A percentile compares a stretch with the other conserved stretches of the same genome.
Conservation (phyloP, 1,140 invertebrate genomes). For the Drosophila rufa region DNA sequence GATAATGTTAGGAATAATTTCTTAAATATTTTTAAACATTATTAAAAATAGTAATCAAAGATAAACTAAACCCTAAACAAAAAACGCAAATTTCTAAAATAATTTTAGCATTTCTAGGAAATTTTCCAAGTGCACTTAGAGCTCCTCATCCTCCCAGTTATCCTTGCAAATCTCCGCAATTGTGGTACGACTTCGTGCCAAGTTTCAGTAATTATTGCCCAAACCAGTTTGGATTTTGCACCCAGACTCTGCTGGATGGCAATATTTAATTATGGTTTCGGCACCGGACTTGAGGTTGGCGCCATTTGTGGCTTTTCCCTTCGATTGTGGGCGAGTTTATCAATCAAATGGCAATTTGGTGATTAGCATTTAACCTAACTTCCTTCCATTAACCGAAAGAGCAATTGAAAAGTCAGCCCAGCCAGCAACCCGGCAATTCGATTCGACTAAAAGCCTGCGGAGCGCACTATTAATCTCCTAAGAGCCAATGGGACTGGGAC, state of each 20-base stretch:
- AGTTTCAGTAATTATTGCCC: slow-evolving; percentile 71
- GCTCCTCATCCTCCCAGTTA: not conserved
- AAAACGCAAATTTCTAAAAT: too few species aligned
- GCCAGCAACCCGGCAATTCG: slow-evolving; percentile 19
- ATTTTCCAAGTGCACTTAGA: not conserved
- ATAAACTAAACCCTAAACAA: not conserved
- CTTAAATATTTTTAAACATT: too few species aligned
- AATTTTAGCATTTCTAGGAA: not conserved
- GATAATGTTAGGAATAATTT: not conserved
- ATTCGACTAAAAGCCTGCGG: slow-evolving; percentile 38
- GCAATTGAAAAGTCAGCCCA: slow-evolving; percentile 47
- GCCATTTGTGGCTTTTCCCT: slow-evolving; percentile 25
- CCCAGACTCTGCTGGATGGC: slow-evolving; percentile 35
- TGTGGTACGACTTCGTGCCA: slow-evolving; percentile 44
- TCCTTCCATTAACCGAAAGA: slow-evolving; percentile 26
- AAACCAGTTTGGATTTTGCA: slow-evolving; percentile 44
- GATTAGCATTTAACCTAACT: slow-evolving; percentile 50
- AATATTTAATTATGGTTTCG: slow-evolving; percentile 78
- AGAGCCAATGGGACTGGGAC: slow-evolving; percentile 20
- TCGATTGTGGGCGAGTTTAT: slow-evolving; percentile 26
- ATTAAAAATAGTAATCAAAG: not conserved
- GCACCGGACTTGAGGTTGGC: slow-evolving; percentile 21
- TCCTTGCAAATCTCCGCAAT: slow-evolving; percentile 36
- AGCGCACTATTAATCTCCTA: slow-evolving; percentile 41
- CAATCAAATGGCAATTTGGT: slow-evolving; percentile 58